phyloP scores from a whole-genome alignment of 2,888 invertebrate genomes.

The Criorhina ranunculi region DNA sequence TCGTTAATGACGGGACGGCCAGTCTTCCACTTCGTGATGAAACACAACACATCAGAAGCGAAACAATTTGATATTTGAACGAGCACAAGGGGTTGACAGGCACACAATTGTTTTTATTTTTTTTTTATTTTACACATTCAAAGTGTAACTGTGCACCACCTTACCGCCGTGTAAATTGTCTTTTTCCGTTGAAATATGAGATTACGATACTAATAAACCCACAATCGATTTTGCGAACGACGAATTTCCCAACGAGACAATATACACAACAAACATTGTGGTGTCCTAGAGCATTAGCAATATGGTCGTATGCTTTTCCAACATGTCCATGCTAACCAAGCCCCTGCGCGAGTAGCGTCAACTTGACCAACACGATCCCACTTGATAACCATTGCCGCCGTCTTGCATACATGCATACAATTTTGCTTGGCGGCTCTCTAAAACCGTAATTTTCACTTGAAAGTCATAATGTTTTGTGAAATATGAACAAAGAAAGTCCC shows the following conservation, averaged over 20 bases:
- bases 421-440: conserved; percentile 10
- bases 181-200: conserved; percentile 37
- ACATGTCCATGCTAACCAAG: conserved; percentile 39
- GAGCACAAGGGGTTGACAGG: neutral
- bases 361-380: conserved; percentile 43
- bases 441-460: conserved; percentile 41
- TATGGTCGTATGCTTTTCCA: conserved; percentile 28
- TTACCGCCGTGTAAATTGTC: neutral
- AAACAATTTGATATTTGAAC: neutral
- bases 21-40: too few relatives aligned
- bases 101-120: neutral
- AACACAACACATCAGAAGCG: too few relatives aligned
- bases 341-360: conserved; percentile 37
- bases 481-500: conserved; percentile 68
- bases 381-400: neutral
- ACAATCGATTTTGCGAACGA: conserved; percentile 60
- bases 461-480: conserved; percentile 62
- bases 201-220: conserved; percentile 46
- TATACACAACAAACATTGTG: conserved; percentile 11
- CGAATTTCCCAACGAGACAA: conserved; percentile 39
- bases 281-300: conserved; percentile 25
- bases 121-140: neutral
- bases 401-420: neutral
- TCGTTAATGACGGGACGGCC: too few relatives aligned
- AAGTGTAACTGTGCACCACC: neutral